phyloP scores from a whole-genome alignment of 2,113 vertebrate species.

The Atherinomorus stipes region DNA sequence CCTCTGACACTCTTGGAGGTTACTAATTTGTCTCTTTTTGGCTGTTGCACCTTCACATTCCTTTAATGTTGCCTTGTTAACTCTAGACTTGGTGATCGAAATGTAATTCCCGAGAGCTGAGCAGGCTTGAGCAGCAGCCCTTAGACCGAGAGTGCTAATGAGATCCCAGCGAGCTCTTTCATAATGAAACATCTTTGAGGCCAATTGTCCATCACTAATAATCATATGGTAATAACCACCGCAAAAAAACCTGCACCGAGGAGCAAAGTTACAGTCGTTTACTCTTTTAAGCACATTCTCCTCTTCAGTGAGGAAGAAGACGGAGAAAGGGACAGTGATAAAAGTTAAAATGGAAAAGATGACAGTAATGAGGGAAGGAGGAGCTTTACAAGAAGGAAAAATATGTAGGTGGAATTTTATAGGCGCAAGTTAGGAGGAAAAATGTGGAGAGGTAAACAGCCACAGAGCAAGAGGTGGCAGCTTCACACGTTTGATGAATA shows the following conservation, averaged over 20 bases:
- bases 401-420: constrained; percentile 32
- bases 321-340: constrained; percentile 15
- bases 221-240: constrained; percentile 81
- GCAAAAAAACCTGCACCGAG: constrained; percentile 58
- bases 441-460: background rate
- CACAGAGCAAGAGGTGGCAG: background rate
- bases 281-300: constrained; percentile 52
- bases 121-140: constrained; percentile 63
- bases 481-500: constrained; percentile 40
- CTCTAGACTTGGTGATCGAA: constrained; percentile 63
- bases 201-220: constrained; percentile 85
- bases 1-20: constrained; percentile 57
- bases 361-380: constrained; percentile 23
- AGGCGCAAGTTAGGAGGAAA: background rate
- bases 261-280: constrained; percentile 63
- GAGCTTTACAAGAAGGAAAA: constrained; percentile 28
- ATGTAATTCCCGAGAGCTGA: constrained; percentile 69
- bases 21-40: constrained; percentile 70
- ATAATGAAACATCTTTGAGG: constrained; percentile 81
- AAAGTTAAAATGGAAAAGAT: constrained; percentile 44
- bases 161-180: constrained; percentile 80
- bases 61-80: constrained; percentile 79
- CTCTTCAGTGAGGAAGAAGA: constrained; percentile 6
- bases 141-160: constrained; percentile 75
- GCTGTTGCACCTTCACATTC: constrained; percentile 63